Evolutionary conservation across 2,797 vertebrate species (phyloP).

Genomic region (Gymnoscopelus microlampas): DNA sequence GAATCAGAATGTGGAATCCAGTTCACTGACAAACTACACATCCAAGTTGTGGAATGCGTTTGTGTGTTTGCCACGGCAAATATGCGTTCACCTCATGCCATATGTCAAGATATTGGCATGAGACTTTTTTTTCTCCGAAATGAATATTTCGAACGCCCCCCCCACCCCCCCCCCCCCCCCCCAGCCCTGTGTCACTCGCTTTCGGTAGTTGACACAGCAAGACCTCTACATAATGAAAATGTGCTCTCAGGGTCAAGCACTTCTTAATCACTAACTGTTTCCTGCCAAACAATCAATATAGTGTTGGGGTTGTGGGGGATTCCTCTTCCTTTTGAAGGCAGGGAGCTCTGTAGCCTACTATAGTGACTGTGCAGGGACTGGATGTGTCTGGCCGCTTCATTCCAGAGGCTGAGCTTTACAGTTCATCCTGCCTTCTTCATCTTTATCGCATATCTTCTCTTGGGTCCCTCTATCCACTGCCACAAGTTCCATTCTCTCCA

Average conservation of each 20-base stretch:
- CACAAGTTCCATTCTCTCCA: conserved; percentile 12
- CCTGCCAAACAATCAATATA: conserved; percentile 48
- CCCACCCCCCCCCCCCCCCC: conserved; percentile 5
- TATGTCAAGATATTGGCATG: no score
- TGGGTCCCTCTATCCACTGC: conserved; percentile 28
- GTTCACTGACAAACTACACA: not conserved
- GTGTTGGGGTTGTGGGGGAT: conserved; percentile 10
- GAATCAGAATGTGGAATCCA: conserved; percentile 17
- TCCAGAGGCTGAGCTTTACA: conserved; percentile 44
- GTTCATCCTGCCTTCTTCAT: conserved; percentile 56
- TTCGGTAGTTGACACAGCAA: conserved; percentile 45
- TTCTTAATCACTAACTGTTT: conserved; percentile 51
- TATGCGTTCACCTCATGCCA: conserved; percentile 30
- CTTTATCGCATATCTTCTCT: conserved; percentile 60
- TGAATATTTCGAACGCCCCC: not conserved
- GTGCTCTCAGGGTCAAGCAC: conserved; percentile 51
- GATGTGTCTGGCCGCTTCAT: conserved; percentile 39
- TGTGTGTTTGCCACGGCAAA: conserved; percentile 13
- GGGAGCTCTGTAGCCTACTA: conserved; percentile 29
- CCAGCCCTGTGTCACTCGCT: not conserved
- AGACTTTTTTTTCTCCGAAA: not conserved
- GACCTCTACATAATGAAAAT: conserved; percentile 64
- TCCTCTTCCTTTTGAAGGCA: conserved; percentile 43
- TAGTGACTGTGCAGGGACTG: conserved; percentile 18
- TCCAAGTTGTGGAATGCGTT: conserved; percentile 5